Evolutionary conservation across 2,797 vertebrate genomes (phyloP).

Genomic region (Rhabdophis nuchalis): DNA sequence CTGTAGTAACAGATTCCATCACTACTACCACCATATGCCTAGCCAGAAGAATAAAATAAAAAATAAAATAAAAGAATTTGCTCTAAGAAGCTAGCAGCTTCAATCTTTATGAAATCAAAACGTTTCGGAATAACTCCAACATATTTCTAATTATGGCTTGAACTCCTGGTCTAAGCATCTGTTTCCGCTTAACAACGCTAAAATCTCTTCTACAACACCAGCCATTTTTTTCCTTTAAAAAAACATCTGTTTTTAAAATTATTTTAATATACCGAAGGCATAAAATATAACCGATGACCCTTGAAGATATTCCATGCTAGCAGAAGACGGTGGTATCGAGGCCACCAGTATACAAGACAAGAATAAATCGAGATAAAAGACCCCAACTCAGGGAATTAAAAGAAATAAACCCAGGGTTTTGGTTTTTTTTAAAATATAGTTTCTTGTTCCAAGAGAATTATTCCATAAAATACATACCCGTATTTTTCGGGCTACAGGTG

Average conservation of each 20-base stretch:
- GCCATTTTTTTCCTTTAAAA: neutral
- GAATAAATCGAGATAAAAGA: neutral
- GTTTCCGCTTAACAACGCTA: neutral
- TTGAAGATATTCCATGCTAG: slow-evolving; percentile 25
- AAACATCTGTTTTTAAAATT: neutral
- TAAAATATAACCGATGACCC: slow-evolving; percentile 27
- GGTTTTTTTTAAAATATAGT: neutral
- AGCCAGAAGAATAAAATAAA: slow-evolving; percentile 1
- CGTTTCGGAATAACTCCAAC: neutral
- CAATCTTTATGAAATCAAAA: neutral
- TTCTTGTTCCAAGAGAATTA: slow-evolving; percentile 39
- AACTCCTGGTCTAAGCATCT: neutral
- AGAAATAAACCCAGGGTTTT: slow-evolving; percentile 17
- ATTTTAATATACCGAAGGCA: slow-evolving; percentile 19
- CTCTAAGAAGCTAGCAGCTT: neutral
- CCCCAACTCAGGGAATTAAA: slow-evolving; percentile 26
- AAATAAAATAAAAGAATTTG: slow-evolving; percentile 9
- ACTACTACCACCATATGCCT: fast-evolving
- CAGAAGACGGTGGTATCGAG: neutral
- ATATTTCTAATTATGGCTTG: neutral
- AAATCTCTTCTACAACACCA: neutral
- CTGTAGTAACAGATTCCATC: neutral
- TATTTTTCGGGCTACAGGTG: too few relatives aligned
- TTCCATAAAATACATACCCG: slow-evolving; percentile 46
- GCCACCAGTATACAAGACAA: neutral